Base-by-base conservation (phyloP, 2,888 invertebrate genomes). In the Athalia circularis region DNA sequence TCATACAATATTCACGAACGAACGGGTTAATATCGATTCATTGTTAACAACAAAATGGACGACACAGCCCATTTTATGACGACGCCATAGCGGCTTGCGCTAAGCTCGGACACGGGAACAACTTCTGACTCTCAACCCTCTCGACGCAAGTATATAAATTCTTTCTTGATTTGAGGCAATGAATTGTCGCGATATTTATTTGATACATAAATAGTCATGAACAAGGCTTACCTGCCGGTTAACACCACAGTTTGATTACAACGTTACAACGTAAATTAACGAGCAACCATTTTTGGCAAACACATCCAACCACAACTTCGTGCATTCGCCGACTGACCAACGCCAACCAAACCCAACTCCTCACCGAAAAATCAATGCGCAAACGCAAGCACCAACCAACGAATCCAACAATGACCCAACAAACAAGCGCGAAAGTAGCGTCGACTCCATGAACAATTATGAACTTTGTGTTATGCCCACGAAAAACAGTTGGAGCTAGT, bases 11-110 rank as follows among this genome's bases (percentile, higher is more conserved):
- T 57, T 15, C 4, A 15, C n/a, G 13, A 45, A 13, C 45, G 50
- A 50, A 64, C 50, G 11, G 50, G 62, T 72, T 50, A 29, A 81
- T 86, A 87, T 87, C 83, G 87, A 87, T 86, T 86, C 85, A 83
- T 85, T 85, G 85, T 84, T 83, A 83, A 84, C 85, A 83, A 84
- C 86, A 87, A 87, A 84, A 87, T 87, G 87, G 87, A 86, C 85
- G 87, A 83, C 83, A 81, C 47, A 77, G 48, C 82, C 82, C 79
- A 79, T 85, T 68, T 83, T 82, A 83, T 79, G 83, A 83, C 82
- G 86, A 82, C 87, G 86, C 87, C 86, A 86, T 86, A 81, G 82
- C 85, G 83, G 83, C 79, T 70, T 67, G 29, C 29, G 75, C 15
- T 6, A 13, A 29, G 9, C 45, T 11, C 5, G 8, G 13, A 45